Conservation (phyloP, 2,888 invertebrate species). For the Trichacis sp. region DNA sequence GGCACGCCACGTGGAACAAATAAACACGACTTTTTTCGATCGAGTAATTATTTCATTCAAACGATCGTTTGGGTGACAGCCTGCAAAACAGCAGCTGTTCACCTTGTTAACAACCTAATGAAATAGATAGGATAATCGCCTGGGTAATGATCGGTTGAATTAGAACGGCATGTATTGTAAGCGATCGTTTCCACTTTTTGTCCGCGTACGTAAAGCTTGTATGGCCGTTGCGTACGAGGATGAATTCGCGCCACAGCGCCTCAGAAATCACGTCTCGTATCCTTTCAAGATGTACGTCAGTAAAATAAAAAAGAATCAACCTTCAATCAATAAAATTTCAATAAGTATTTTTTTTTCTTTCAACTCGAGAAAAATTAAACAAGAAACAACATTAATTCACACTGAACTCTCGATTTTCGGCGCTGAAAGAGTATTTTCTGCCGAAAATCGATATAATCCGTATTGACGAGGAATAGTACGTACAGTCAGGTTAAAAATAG, state of each 20-base stretch:
- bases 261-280: conserved; percentile 17
- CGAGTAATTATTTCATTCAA: neutral
- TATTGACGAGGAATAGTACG: too few species aligned
- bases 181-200: conserved; percentile 30
- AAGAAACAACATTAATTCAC: too few species aligned
- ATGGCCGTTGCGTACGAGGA: conserved; percentile 13
- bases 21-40: neutral
- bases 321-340: too few species aligned
- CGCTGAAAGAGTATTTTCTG: too few species aligned
- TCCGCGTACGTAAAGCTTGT: conserved; percentile 10
- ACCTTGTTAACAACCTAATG: conserved; percentile 32
- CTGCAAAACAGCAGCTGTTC: conserved; percentile 38
- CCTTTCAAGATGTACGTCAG: too few species aligned
- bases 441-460: too few species aligned
- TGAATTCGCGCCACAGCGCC: conserved; percentile 13
- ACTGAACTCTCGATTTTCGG: too few species aligned
- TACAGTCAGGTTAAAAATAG: too few species aligned
- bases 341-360: too few species aligned
- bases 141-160: conserved; percentile 29
- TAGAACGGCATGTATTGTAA: conserved; percentile 28
- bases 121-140: conserved; percentile 34
- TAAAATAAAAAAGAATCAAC: too few species aligned
- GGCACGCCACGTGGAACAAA: too few species aligned
- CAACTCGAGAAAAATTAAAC: too few species aligned
- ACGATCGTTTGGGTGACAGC: conserved; percentile 7